These are phyloP conservation scores for Marcusenius ussheri DNA, from an alignment of 2,113 vertebrate genomes.

Conservation along the genomic window DNA sequence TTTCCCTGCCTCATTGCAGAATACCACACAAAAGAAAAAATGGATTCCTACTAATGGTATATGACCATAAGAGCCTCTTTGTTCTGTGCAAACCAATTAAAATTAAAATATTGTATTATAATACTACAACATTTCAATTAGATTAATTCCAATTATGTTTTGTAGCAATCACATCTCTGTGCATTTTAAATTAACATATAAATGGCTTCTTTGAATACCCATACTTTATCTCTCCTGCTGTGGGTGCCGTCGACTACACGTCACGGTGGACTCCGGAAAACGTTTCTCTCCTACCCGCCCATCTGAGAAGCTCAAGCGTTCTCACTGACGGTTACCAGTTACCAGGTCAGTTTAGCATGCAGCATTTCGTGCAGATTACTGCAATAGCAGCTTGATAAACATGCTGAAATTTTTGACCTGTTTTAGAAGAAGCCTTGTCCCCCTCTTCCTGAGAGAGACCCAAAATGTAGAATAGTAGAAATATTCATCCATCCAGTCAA, in stretches of 20 bases:
- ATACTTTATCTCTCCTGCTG: background rate
- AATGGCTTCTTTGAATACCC: background rate
- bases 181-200: background rate
- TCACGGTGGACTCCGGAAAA: background rate
- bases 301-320: background rate
- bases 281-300: background rate
- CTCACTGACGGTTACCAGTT: background rate
- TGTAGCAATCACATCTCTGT: background rate
- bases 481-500: background rate
- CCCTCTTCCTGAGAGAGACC: background rate
- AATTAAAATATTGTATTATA: conserved; percentile 8
- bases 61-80: background rate
- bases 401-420: background rate
- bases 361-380: background rate
- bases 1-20: background rate
- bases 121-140: conserved; percentile 7
- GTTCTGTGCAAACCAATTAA: background rate
- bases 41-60: background rate
- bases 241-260: background rate
- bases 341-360: background rate
- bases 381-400: background rate
- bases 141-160: conserved; percentile 4
- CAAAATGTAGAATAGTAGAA: background rate
- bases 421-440: background rate
- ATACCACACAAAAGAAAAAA: conserved; percentile 3